A percentile compares a stretch with the other conserved stretches of the same genome.
Conservation (phyloP, 2,888 invertebrate genomes). For the Clanis bilineata region DNA sequence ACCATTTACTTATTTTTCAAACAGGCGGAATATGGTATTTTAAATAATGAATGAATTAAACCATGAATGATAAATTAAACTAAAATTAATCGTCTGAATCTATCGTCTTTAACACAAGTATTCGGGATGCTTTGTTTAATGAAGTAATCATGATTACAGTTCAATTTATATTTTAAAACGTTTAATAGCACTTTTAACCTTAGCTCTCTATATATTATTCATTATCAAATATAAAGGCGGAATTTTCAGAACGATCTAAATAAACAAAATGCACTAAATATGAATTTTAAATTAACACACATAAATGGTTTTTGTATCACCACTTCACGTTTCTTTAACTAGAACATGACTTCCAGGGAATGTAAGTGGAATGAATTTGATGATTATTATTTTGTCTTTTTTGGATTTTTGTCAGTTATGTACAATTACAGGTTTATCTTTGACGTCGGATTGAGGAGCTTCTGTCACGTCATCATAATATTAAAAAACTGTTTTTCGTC, state of each 20-base stretch:
- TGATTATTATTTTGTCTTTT: slow-evolving; percentile 53
- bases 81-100: slow-evolving; percentile 56
- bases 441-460: slow-evolving; percentile 76
- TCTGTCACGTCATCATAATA: slow-evolving; percentile 71
- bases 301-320: slow-evolving; percentile 70
- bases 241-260: slow-evolving; percentile 61
- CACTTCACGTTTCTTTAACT: slow-evolving; percentile 70
- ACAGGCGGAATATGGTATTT: slow-evolving; percentile 53
- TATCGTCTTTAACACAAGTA: slow-evolving; percentile 42
- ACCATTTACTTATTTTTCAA: slow-evolving; percentile 37
- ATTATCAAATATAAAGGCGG: slow-evolving; percentile 32
- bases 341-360: slow-evolving; percentile 72
- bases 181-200: too few relatives aligned
- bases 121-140: background rate
- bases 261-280: slow-evolving; percentile 66
- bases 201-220: background rate
- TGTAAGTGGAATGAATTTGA: slow-evolving; percentile 80
- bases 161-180: too few relatives aligned
- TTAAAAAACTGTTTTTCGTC: slow-evolving; percentile 49
- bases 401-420: slow-evolving; percentile 63
- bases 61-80: slow-evolving; percentile 60
- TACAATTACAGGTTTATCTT: slow-evolving; percentile 70
- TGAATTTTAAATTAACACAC: slow-evolving; percentile 71
- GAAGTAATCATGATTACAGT: too few relatives aligned
- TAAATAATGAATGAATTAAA: slow-evolving; percentile 69